Evolutionary conservation across 2,797 vertebrate species (phyloP), one percentile per base, ranked within the genome.

Genomic region (Pipistrellus kuhlii): DNA sequence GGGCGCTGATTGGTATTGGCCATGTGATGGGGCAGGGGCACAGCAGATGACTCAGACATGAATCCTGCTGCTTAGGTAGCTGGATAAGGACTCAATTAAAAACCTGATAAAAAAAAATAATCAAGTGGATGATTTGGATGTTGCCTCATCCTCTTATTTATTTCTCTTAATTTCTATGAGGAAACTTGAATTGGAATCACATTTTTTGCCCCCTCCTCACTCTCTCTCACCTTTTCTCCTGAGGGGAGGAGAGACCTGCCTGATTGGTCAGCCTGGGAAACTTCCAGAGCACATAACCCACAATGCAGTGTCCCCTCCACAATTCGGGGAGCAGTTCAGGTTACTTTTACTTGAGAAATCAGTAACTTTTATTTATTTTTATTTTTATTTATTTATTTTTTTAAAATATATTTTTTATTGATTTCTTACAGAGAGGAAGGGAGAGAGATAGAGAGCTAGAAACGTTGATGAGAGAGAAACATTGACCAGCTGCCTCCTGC

Each of bases 31-130:
- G 18, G 10, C 15, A 48, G 27, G 51, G 46, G 27, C 5, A 55
- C 46, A 44, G 30, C 46, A 13, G 46, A 18, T 83, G 41, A 27
- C 3, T 41, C 8, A 38, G 48, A 57, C 7, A 46, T 5, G 25
- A 51, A 57, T 23, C 6, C 3, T 55, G 23, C 32, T 55, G 44
- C 44, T 53, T 62, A 4, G 21, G 32, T 23, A 62, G 25, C 5
- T 25, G 7, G 25, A 48, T 12, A 69, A 94, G 25, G 25, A 94
- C 90, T 91, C 71, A 32, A 90, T 84, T 77, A 69, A 71, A 71
- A 78, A 62, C 18, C 86, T 25, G 41, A 77, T 23, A 3, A 35
- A 53, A 90, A 55, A 78, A 71, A 41, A 41, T 1, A 32, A 23
- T 6, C n/a, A 41, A 3, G 7, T 2, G 6, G 21, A 15, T 14